Conservation (phyloP, 2,888 invertebrate species). For the Iselma pallidipennis region DNA sequence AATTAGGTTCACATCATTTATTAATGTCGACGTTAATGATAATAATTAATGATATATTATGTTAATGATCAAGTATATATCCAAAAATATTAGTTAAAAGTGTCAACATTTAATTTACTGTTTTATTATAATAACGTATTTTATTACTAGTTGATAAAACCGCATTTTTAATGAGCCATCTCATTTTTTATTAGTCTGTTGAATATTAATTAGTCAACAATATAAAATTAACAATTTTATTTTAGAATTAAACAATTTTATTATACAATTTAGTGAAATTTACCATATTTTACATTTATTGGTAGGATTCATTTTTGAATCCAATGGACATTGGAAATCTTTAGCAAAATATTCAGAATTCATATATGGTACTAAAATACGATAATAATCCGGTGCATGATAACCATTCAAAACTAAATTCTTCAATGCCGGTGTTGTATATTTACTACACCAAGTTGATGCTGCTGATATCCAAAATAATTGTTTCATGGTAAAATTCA, state of each 20-base stretch:
- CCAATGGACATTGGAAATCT: constrained; percentile 63
- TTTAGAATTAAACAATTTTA: no score
- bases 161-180: no score
- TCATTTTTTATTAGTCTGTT: no score
- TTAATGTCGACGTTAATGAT: not conserved
- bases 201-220: no score
- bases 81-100: not conserved
- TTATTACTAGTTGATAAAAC: no score
- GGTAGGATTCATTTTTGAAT: constrained; percentile 27
- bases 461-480: constrained; percentile 82
- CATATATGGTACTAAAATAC: constrained; percentile 63
- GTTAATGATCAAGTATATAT: not conserved
- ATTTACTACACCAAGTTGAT: constrained; percentile 85
- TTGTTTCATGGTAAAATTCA: constrained; percentile 66
- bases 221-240: no score
- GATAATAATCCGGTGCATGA: constrained; percentile 63
- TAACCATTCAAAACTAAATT: constrained; percentile 77
- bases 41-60: not conserved
- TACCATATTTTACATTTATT: constrained; percentile 3
- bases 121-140: no score
- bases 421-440: constrained; percentile 67
- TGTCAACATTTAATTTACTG: no score
- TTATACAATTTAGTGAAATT: no score
- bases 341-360: constrained; percentile 62
- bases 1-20: not conserved